phyloP scores from a whole-genome alignment of 2,113 vertebrate genomes.

The Illadopsis cleaveri region DNA sequence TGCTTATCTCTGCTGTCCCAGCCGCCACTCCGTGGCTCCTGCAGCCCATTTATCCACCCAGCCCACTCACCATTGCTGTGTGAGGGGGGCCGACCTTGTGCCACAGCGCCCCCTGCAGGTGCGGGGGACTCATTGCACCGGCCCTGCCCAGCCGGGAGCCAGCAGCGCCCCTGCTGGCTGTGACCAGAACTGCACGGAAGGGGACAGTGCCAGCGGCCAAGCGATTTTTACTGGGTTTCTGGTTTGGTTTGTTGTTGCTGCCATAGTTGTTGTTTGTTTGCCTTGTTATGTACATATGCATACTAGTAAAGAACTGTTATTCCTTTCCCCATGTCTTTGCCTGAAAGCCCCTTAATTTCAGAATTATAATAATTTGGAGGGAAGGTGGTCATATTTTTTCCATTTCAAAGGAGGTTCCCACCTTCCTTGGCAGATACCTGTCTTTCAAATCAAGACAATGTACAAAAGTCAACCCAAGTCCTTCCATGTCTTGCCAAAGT shows the following conservation, averaged over 20 bases:
- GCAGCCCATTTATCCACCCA: accelerated
- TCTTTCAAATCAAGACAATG: neutral
- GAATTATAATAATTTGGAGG: accelerated
- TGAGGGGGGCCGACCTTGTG: accelerated
- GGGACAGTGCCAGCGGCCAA: accelerated
- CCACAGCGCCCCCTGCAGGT: neutral
- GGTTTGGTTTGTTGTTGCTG: too few species aligned
- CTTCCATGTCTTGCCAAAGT: neutral
- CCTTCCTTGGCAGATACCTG: neutral
- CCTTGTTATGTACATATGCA: neutral
- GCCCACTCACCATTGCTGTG: accelerated
- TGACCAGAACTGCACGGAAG: accelerated
- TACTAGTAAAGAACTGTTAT: too few species aligned
- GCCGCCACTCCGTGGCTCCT: accelerated
- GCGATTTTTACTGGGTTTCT: accelerated
- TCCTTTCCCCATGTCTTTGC: neutral
- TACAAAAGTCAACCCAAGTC: neutral
- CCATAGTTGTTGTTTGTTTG: accelerated
- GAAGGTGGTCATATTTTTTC: neutral
- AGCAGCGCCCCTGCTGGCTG: neutral
- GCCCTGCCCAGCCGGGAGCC: neutral
- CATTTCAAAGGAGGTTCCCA: neutral
- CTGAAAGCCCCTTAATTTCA: neutral
- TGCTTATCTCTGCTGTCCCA: accelerated
- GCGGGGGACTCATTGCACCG: accelerated